Conservation (phyloP, 2,888 invertebrate species). For the Drosophila demipolita region DNA sequence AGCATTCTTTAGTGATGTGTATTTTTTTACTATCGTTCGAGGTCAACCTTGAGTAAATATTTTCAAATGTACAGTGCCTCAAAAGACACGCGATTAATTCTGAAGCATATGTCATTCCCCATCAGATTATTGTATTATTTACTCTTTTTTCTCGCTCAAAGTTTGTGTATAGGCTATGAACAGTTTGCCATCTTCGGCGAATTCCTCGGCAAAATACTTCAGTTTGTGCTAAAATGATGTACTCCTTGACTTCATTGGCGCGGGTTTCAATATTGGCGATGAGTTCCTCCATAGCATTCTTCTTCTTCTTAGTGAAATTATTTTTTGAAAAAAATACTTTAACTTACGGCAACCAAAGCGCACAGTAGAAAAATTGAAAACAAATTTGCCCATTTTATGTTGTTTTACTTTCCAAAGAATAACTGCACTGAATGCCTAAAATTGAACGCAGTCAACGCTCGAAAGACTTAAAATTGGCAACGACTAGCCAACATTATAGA, state of each 20-base stretch:
- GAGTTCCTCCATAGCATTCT: neutral
- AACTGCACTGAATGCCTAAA: neutral
- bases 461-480: constrained; percentile 17
- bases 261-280: neutral
- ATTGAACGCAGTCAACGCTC: constrained; percentile 7
- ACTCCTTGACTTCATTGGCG: constrained; percentile 6
- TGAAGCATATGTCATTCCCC: neutral
- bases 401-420: neutral
- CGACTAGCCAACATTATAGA: neutral
- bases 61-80: neutral
- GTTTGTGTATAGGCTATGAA: constrained; percentile 6
- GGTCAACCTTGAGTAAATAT: neutral
- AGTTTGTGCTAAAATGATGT: neutral
- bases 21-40: neutral
- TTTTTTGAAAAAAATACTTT: neutral
- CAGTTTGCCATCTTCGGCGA: constrained; percentile 13
- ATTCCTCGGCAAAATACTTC: constrained; percentile 3
- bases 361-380: constrained; percentile 15
- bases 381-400: constrained; percentile 27
- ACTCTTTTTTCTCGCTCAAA: constrained; percentile 6
- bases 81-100: neutral
- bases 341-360: constrained; percentile 31
- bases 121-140: neutral
- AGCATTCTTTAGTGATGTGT: neutral
- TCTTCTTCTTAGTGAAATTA: neutral